These are phyloP conservation scores for Antennarius maculatus DNA, from an alignment of 2,797 vertebrate genomes.

Conservation along the genomic window DNA sequence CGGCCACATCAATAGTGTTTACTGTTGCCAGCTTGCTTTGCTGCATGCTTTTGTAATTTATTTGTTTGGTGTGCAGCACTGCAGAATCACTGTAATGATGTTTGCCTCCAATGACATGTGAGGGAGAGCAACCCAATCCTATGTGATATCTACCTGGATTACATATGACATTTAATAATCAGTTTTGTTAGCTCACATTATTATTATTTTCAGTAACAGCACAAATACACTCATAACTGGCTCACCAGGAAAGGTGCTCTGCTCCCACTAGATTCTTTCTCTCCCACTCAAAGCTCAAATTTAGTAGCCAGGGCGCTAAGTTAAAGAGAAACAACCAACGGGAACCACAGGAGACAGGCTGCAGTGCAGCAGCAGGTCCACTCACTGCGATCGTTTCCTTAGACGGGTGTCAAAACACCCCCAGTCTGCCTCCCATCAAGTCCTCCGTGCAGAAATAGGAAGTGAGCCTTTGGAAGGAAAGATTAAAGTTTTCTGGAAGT, in stretches of 20 bases:
- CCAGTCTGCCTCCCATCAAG: conserved; percentile 83
- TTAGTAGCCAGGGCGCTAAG: conserved; percentile 69
- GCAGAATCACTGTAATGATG: conserved; percentile 72
- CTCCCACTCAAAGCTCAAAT: conserved; percentile 69
- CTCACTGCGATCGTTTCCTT: conserved; percentile 69
- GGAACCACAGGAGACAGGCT: conserved; percentile 70
- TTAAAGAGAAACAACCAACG: conserved; percentile 72
- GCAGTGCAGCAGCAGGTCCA: conserved; percentile 67
- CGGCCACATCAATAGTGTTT: conserved; percentile 78
- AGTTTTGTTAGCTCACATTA: conserved; percentile 68
- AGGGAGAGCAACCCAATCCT: conserved; percentile 30
- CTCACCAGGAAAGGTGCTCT: conserved; percentile 42
- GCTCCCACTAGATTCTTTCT: conserved; percentile 33
- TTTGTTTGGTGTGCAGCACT: conserved; percentile 67
- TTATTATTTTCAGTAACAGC: conserved; percentile 75
- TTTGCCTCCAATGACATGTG: conserved; percentile 55
- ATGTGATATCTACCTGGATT: conserved; percentile 63
- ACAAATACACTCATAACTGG: conserved; percentile 41
- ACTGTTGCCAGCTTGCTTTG: conserved; percentile 77
- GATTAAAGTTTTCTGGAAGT: conserved; percentile 89
- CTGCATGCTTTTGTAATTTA: conserved; percentile 67
- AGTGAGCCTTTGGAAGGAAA: conserved; percentile 82
- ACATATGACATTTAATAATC: conserved; percentile 78
- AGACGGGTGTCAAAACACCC: conserved; percentile 84
- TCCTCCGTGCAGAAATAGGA: conserved; percentile 79